Evolutionary conservation across 2,888 invertebrate genomes (phyloP).

Genomic region (Dryomyza anilis): DNA sequence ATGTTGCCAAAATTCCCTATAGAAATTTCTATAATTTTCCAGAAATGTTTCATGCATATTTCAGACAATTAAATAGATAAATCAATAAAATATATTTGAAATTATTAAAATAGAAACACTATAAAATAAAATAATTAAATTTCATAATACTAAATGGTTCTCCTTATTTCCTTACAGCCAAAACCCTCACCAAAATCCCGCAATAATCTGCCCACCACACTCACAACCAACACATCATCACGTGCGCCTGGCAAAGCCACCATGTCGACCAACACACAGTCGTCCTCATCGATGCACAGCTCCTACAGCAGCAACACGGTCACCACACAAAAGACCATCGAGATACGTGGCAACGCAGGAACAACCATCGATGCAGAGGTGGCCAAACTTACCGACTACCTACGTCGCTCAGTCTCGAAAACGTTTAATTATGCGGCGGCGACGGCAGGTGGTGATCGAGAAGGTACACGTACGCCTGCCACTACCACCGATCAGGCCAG

Average conservation of each 20-base stretch:
- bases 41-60: too few species aligned
- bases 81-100: too few species aligned
- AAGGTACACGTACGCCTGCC: constrained; percentile 39
- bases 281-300: constrained; percentile 43
- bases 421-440: constrained; percentile 33
- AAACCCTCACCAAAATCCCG: not conserved
- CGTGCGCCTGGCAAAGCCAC: constrained; percentile 19
- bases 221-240: constrained; percentile 47
- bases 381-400: constrained; percentile 52
- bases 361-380: constrained; percentile 50
- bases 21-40: too few species aligned
- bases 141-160: too few species aligned
- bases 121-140: too few species aligned
- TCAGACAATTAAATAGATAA: too few species aligned
- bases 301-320: too few species aligned
- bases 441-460: constrained; percentile 19
- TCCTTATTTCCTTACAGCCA: not conserved
- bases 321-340: constrained; percentile 49
- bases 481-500: constrained; percentile 45
- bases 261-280: constrained; percentile 48
- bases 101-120: too few species aligned
- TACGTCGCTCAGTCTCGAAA: constrained; percentile 56
- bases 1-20: too few species aligned
- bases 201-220: constrained; percentile 43
- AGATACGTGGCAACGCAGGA: constrained; percentile 48